Evolutionary conservation across 2,113 vertebrate species (phyloP).

Genomic region (Atlantisia rogersi): DNA sequence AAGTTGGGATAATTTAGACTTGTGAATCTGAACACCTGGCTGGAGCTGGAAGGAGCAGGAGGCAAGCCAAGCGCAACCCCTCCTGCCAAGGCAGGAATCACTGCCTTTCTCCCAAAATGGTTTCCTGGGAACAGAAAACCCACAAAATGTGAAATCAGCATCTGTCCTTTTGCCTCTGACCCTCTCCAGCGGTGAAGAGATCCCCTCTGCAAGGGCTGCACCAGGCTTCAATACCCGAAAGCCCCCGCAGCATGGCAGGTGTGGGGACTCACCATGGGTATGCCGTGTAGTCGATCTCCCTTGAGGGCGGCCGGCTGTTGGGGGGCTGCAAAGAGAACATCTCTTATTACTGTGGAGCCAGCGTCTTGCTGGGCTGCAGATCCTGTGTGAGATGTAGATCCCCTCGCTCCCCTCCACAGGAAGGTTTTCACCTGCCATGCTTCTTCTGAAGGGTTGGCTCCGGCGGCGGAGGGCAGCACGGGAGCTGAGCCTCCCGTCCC

Average conservation of each 20-base stretch:
- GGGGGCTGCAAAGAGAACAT: constrained; percentile 73
- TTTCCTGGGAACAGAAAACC: not conserved
- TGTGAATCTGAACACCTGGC: not conserved
- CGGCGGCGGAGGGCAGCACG: not conserved
- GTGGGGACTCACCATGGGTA: constrained; percentile 88
- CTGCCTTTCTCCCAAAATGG: not conserved
- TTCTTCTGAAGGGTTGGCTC: not conserved
- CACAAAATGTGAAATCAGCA: not conserved
- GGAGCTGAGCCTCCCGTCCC: not conserved
- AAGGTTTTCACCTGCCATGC: not conserved
- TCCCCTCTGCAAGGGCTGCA: not conserved
- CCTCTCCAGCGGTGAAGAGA: not conserved
- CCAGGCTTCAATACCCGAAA: not conserved
- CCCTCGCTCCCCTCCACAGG: not conserved
- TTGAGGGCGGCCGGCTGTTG: constrained; percentile 82
- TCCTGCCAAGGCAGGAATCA: not conserved
- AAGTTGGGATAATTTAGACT: not conserved
- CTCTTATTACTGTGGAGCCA: not conserved
- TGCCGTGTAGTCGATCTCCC: constrained; percentile 88
- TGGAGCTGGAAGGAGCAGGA: not conserved
- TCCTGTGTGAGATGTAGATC: not conserved
- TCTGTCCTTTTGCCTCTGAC: not conserved
- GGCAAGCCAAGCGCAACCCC: not conserved
- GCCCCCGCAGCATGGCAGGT: rapidly evolving
- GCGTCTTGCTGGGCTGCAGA: not conserved